A percentile compares a stretch with the other conserved stretches of the same genome.
These are phyloP conservation scores for Ophion obscuratus DNA, from an alignment of 2,888 invertebrate genomes.

Conservation along the genomic window DNA sequence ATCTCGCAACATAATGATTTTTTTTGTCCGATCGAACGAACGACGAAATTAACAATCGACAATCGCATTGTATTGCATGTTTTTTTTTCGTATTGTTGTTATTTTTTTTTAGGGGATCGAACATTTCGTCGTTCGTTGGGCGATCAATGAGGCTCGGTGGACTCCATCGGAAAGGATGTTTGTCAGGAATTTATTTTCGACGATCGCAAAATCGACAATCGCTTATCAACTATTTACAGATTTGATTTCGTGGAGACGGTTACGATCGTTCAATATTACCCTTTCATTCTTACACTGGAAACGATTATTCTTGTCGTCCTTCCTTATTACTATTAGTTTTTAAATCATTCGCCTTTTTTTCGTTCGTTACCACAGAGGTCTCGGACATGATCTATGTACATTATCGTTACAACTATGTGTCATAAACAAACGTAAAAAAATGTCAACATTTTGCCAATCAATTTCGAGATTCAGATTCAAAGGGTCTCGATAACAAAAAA, in stretches of 20 bases:
- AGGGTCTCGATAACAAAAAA: slow-evolving; percentile 60
- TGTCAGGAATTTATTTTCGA: not conserved
- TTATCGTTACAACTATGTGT: slow-evolving; percentile 44
- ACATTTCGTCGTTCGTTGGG: slow-evolving; percentile 46
- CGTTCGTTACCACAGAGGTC: slow-evolving; percentile 40
- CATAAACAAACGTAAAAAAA: slow-evolving; percentile 52
- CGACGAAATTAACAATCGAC: slow-evolving; percentile 38
- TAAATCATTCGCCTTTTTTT: not conserved
- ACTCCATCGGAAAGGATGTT: not conserved
- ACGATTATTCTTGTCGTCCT: slow-evolving; percentile 37
- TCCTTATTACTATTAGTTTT: slow-evolving; percentile 6
- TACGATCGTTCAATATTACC: slow-evolving; percentile 61
- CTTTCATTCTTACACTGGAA: slow-evolving; percentile 62
- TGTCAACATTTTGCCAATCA: slow-evolving; percentile 53
- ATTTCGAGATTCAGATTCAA: slow-evolving; percentile 54
- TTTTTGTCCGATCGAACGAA: slow-evolving; percentile 26
- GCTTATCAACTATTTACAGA: slow-evolving; percentile 73
- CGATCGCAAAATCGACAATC: slow-evolving; percentile 63
- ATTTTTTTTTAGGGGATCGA: slow-evolving; percentile 10
- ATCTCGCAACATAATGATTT: slow-evolving; percentile 23
- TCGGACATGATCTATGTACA: slow-evolving; percentile 62
- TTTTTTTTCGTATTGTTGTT: not conserved
- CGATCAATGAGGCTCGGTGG: slow-evolving; percentile 11
- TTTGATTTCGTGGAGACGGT: slow-evolving; percentile 69
- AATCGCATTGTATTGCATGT: slow-evolving; percentile 9